Percentiles rank a stretch among this genome's conserved stretches.
Evolutionary conservation across 2,113 vertebrate species (phyloP).

Genomic region (Channa maculata): DNA sequence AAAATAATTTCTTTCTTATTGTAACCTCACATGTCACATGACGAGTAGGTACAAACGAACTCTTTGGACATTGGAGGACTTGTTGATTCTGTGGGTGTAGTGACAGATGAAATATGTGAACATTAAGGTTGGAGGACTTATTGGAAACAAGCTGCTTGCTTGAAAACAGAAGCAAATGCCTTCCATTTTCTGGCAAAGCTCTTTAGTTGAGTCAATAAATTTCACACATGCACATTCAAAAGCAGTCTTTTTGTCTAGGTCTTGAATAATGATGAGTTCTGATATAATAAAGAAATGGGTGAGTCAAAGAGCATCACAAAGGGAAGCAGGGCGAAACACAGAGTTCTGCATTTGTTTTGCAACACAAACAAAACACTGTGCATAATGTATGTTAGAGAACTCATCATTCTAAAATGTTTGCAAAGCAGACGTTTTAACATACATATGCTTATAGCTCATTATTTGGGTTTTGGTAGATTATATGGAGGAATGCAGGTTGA

Average conservation of each 20-base stretch:
- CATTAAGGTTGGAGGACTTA: too few species aligned
- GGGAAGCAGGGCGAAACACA: neutral
- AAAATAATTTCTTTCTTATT: too few species aligned
- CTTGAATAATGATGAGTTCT: neutral
- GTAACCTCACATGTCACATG: too few species aligned
- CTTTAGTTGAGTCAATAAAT: neutral
- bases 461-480: neutral
- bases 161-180: neutral
- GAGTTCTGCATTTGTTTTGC: neutral
- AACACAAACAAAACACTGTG: too few species aligned
- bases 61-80: too few species aligned
- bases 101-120: too few species aligned
- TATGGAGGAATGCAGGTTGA: conserved; percentile 34
- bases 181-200: neutral
- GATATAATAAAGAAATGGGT: neutral
- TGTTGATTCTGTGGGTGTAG: too few species aligned
- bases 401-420: too few species aligned
- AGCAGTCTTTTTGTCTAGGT: neutral
- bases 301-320: neutral
- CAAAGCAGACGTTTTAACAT: too few species aligned
- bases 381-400: too few species aligned
- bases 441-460: too few species aligned
- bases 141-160: neutral
- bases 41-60: too few species aligned
- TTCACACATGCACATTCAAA: neutral